Percentiles rank a stretch among this genome's conserved stretches.
Evolutionary conservation across 1,140 invertebrate species (phyloP).

Genomic region (Bicyclus anynana): DNA sequence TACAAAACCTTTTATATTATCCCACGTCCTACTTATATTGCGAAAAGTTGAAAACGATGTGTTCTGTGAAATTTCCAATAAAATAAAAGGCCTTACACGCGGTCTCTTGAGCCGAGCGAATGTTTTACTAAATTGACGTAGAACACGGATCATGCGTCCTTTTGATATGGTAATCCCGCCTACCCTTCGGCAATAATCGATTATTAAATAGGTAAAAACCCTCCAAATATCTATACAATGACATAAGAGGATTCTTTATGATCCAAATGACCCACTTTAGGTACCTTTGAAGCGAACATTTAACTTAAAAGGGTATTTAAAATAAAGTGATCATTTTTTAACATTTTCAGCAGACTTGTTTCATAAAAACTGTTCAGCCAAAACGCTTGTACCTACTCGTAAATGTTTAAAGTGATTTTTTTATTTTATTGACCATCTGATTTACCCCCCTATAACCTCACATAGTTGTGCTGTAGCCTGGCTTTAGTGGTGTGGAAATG

Average conservation of each 20-base stretch:
- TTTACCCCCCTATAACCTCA: too few relatives aligned
- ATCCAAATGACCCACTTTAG: slow-evolving; percentile 31
- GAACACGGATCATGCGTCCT: slow-evolving; percentile 60
- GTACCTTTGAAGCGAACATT: slow-evolving; percentile 11
- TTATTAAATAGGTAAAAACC: slow-evolving; percentile 63
- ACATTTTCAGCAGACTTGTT: too few relatives aligned
- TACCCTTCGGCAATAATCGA: slow-evolving; percentile 61
- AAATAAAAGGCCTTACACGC: slow-evolving; percentile 45
- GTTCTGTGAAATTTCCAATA: slow-evolving; percentile 17
- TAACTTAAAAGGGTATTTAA: slow-evolving; percentile 11
- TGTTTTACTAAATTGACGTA: slow-evolving; percentile 62
- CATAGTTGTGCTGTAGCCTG: too few relatives aligned
- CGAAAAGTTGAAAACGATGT: slow-evolving; percentile 14
- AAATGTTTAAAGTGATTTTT: too few relatives aligned
- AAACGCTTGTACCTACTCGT: too few relatives aligned
- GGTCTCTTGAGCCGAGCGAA: slow-evolving; percentile 36
- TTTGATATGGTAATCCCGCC: slow-evolving; percentile 66
- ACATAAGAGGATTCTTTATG: slow-evolving; percentile 23
- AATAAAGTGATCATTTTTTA: slow-evolving; percentile 6
- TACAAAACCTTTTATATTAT: too few relatives aligned
- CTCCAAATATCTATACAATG: slow-evolving; percentile 38
- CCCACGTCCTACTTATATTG: background rate
- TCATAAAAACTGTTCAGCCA: too few relatives aligned
- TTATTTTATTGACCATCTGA: too few relatives aligned
- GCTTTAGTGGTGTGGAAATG: too few relatives aligned